A percentile compares a stretch with the other conserved stretches of the same genome.
Conservation (phyloP, 2,888 invertebrate genomes). For the Sesamia inferens region DNA sequence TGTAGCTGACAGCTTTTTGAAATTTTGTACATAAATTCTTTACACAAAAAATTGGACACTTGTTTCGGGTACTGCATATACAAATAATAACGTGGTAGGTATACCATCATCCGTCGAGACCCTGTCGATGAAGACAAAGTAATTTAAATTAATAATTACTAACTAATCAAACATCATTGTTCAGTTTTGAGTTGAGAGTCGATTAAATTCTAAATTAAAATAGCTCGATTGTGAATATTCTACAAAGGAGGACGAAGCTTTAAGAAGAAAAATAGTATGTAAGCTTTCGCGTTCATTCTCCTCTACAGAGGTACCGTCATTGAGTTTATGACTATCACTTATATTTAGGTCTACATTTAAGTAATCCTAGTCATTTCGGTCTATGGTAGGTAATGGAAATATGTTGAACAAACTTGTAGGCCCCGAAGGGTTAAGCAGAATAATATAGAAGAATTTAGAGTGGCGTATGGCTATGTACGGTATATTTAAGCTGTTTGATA, state of each 20-base stretch:
- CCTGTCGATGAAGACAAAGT: neutral
- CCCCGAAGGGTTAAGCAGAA: no score
- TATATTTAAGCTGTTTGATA: no score
- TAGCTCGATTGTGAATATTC: neutral
- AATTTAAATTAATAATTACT: neutral
- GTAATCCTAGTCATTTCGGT: neutral
- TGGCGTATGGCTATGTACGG: no score
- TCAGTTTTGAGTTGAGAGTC: neutral
- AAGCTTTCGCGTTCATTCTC: conserved; percentile 15
- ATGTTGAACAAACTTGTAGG: neutral
- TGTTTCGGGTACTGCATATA: no score
- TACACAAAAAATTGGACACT: no score
- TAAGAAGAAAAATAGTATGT: neutral
- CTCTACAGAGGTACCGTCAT: neutral
- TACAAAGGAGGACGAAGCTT: neutral
- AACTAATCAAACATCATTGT: neutral
- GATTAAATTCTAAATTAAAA: neutral
- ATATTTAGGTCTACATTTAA: neutral
- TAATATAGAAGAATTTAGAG: no score
- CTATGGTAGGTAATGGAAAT: neutral
- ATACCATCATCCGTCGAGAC: neutral
- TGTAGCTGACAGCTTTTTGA: no score
- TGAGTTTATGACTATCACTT: neutral
- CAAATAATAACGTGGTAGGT: no score
- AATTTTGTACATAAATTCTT: no score